Conservation (phyloP, 2,797 vertebrate species). For the Pygocentrus nattereri region DNA sequence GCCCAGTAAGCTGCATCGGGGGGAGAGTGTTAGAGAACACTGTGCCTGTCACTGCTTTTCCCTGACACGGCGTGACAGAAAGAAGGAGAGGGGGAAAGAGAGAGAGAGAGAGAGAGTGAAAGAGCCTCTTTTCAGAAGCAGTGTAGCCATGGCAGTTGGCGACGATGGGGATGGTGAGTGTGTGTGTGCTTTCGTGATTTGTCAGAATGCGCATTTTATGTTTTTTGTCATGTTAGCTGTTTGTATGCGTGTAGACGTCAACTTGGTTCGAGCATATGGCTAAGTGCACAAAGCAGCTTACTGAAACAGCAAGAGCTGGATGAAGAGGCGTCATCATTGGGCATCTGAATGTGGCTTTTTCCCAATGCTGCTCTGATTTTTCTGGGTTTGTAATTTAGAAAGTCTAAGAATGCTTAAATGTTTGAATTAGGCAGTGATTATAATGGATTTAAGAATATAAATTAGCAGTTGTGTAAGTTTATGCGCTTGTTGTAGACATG, state of each 20-base stretch:
- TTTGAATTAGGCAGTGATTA: background rate
- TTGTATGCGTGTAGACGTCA: conserved; percentile 4
- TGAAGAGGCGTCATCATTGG: background rate
- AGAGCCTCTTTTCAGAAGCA: conserved; percentile 55
- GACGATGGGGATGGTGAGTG: conserved; percentile 69
- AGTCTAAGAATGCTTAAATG: background rate
- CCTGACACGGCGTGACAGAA: conserved; percentile 75
- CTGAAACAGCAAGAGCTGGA: background rate
- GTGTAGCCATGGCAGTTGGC: conserved; percentile 67
- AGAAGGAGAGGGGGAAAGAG: conserved; percentile 48
- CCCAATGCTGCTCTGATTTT: background rate
- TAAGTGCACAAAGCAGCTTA: conserved; percentile 15
- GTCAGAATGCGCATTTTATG: background rate
- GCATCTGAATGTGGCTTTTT: background rate
- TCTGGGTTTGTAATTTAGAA: background rate
- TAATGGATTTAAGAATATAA: background rate
- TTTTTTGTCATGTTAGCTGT: background rate
- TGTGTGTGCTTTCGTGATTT: conserved; percentile 17
- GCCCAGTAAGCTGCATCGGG: conserved; percentile 59
- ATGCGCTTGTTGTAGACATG: background rate
- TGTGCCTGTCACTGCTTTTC: conserved; percentile 80
- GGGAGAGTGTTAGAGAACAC: conserved; percentile 60
- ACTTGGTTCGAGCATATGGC: background rate
- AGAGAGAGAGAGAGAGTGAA: conserved; percentile 39
- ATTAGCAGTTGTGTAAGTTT: background rate